These are phyloP conservation scores for Pimephales promelas DNA, from an alignment of 2,113 vertebrate genomes.

Conservation along the genomic window DNA sequence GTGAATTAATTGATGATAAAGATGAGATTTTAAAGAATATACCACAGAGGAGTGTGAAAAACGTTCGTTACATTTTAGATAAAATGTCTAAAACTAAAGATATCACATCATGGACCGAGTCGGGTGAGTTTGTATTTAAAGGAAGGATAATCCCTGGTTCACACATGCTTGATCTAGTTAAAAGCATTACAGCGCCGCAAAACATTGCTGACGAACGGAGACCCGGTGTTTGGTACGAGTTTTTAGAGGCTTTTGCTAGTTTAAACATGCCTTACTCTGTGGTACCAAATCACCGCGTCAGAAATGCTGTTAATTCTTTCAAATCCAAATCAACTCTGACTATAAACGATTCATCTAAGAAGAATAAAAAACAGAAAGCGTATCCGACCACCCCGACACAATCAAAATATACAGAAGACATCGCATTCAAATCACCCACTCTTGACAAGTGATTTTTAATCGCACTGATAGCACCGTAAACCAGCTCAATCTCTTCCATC, in stretches of 20 bases:
- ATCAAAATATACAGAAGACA: not conserved
- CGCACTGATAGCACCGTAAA: no score
- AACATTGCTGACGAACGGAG: not conserved
- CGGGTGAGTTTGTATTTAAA: not conserved
- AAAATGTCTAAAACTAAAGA: no score
- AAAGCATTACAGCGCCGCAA: not conserved
- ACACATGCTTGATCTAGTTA: not conserved
- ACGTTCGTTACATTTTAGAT: no score
- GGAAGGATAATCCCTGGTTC: not conserved
- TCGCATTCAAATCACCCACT: not conserved
- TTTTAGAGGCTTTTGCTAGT: not conserved
- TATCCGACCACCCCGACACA: not conserved
- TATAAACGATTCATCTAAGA: not conserved
- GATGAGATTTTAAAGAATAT: no score
- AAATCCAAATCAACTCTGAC: not conserved
- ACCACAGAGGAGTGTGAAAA: no score
- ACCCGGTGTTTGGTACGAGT: not conserved
- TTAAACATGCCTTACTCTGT: not conserved
- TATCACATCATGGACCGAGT: no score
- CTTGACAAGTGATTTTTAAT: not conserved
- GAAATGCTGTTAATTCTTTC: not conserved
- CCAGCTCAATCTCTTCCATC: fast-evolving
- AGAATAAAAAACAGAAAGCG: not conserved
- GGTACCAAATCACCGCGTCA: not conserved
- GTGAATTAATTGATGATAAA: no score